A percentile compares a stretch with the other conserved stretches of the same genome.
Conservation (phyloP, 2,113 vertebrate species). For the Tylochromis polylepis region DNA sequence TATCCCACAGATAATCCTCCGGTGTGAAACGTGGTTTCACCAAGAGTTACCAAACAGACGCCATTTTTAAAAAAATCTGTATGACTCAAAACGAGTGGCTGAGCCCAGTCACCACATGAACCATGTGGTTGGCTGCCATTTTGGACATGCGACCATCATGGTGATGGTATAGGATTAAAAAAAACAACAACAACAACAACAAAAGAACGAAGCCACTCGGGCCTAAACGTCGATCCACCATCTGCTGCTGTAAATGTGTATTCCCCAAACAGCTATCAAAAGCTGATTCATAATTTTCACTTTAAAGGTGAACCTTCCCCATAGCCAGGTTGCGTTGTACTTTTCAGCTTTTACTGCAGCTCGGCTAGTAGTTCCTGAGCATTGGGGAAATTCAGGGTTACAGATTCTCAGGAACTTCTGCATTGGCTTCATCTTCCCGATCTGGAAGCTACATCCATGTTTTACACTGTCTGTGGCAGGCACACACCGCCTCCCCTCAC, state of each 20-base stretch:
- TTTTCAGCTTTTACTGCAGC: neutral
- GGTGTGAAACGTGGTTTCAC: neutral
- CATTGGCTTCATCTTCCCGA: too few relatives aligned
- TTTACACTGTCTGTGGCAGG: neutral
- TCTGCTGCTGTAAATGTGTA: neutral
- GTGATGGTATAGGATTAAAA: fast-evolving
- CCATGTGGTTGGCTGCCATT: neutral
- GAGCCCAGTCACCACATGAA: neutral
- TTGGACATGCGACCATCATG: neutral
- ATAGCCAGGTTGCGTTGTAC: neutral
- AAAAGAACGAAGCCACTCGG: fast-evolving
- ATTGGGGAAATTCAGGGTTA: neutral
- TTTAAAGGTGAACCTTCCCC: neutral
- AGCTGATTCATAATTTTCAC: neutral
- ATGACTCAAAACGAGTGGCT: neutral
- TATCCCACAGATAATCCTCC: neutral
- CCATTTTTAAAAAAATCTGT: neutral
- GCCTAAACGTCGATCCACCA: neutral
- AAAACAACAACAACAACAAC: too few relatives aligned
- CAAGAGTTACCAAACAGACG: neutral
- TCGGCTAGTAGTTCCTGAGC: neutral
- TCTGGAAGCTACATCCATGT: neutral
- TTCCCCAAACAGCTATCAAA: neutral
- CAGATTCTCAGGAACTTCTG: neutral
- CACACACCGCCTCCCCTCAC: neutral